phyloP scores from a whole-genome alignment of 64 coral and sea anemone species.

The Stichodactyla mertensii region DNA sequence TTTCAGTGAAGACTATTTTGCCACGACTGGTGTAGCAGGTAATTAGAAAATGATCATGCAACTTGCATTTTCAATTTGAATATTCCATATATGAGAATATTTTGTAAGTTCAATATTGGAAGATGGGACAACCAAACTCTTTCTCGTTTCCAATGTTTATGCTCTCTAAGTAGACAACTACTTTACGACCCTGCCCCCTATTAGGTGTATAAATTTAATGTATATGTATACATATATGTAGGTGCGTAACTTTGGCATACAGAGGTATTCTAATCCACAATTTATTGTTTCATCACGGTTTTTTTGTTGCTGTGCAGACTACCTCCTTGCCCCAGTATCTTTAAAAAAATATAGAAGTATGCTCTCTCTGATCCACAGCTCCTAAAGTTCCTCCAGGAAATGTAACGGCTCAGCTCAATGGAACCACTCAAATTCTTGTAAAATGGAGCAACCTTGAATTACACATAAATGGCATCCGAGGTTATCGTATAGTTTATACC shows the following conservation, averaged over 20 bases:
- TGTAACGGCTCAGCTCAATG: conserved; percentile 18
- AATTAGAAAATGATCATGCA: neutral
- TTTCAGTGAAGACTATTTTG: neutral
- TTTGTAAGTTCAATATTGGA: too few relatives aligned
- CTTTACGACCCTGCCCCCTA: too few relatives aligned
- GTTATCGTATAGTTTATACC: conserved; percentile 26
- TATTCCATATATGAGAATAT: too few relatives aligned
- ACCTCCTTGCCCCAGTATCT: neutral
- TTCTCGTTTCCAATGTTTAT: too few relatives aligned
- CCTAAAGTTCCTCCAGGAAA: conserved; percentile 38
- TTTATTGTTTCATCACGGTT: too few relatives aligned
- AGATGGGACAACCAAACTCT: too few relatives aligned
- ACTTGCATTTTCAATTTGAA: neutral
- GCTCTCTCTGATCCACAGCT: conserved; percentile 2
- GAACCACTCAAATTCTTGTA: conserved; percentile 11
- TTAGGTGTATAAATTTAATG: too few relatives aligned
- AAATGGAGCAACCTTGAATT: conserved; percentile 11
- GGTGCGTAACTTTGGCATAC: too few relatives aligned
- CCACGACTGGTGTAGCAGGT: conserved; percentile 33
- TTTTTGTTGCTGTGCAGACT: too few relatives aligned
- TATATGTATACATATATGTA: too few relatives aligned
- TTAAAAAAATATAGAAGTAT: neutral
- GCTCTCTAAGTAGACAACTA: too few relatives aligned
- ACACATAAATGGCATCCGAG: neutral
- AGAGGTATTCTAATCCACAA: too few relatives aligned